Conservation (phyloP, 2,888 invertebrate species). For the Nycteola revayana region DNA sequence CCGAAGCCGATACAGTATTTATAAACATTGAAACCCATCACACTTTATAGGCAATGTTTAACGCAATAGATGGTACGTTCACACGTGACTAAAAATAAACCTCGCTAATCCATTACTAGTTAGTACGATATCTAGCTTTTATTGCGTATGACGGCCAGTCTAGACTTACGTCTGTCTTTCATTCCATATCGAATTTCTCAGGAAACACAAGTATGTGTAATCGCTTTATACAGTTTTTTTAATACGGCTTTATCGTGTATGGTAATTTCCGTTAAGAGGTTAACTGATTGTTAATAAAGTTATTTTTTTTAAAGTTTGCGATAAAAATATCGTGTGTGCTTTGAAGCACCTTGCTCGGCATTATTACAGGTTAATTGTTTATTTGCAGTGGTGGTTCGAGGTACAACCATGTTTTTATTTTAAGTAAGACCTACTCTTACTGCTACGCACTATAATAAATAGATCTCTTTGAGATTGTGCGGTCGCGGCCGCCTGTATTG, state of each 20-base stretch:
- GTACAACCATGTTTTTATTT: too few relatives aligned
- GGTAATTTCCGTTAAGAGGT: conserved; percentile 16
- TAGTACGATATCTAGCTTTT: conserved; percentile 24
- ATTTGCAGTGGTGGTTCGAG: too few relatives aligned
- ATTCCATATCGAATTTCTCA: conserved; percentile 35
- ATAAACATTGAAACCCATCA: too few relatives aligned
- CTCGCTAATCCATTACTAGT: conserved; percentile 18
- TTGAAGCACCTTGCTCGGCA: too few relatives aligned
- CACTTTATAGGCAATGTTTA: conserved; percentile 26
- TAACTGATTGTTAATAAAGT: conserved; percentile 11
- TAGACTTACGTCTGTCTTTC: conserved; percentile 29
- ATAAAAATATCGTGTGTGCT: conserved; percentile 6
- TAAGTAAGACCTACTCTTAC: too few relatives aligned
- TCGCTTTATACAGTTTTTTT: conserved; percentile 24
- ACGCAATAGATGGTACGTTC: conserved; percentile 45
- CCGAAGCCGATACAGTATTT: too few relatives aligned
- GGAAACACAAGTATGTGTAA: conserved; percentile 31
- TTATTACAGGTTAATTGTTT: too few relatives aligned
- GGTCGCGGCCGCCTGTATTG: too few relatives aligned
- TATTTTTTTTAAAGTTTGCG: not conserved
- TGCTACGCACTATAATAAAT: too few relatives aligned
- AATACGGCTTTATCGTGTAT: conserved; percentile 23
- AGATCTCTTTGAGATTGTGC: too few relatives aligned
- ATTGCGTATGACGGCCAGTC: conserved; percentile 44
- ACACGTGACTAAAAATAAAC: conserved; percentile 53